Evolutionary conservation across 2,888 invertebrate genomes (phyloP).

Genomic region (Axea sp.): DNA sequence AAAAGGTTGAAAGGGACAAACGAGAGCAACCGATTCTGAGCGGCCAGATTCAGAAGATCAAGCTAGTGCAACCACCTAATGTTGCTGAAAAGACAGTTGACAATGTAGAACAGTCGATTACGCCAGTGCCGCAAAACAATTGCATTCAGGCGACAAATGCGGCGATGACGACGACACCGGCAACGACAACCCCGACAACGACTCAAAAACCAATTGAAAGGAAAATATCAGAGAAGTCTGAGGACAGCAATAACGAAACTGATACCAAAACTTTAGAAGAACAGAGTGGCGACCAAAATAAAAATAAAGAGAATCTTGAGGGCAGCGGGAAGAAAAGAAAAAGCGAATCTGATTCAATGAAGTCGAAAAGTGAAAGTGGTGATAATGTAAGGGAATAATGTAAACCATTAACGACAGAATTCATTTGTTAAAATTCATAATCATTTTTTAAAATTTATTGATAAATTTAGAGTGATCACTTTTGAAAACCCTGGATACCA

Average conservation of each 20-base stretch:
- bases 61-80: conserved; percentile 72
- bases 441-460: too few species aligned
- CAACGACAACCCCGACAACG: conserved; percentile 52
- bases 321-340: conserved; percentile 72
- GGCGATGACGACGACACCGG: conserved; percentile 24
- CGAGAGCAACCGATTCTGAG: conserved; percentile 69
- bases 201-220: conserved; percentile 66
- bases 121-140: conserved; percentile 50
- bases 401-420: too few species aligned
- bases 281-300: conserved; percentile 71
- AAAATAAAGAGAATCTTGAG: conserved; percentile 75
- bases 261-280: conserved; percentile 65
- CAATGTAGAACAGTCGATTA: conserved; percentile 60
- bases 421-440: too few species aligned
- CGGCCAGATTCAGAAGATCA: conserved; percentile 77
- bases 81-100: conserved; percentile 67
- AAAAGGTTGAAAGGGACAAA: conserved; percentile 81
- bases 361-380: conserved; percentile 75
- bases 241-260: conserved; percentile 62
- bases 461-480: too few species aligned
- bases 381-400: conserved; percentile 69
- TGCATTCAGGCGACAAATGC: conserved; percentile 34
- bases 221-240: conserved; percentile 67
- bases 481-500: too few species aligned
- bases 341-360: conserved; percentile 74